Base-by-base conservation (phyloP, 2,113 vertebrate species). In the Pithys albifrons region DNA sequence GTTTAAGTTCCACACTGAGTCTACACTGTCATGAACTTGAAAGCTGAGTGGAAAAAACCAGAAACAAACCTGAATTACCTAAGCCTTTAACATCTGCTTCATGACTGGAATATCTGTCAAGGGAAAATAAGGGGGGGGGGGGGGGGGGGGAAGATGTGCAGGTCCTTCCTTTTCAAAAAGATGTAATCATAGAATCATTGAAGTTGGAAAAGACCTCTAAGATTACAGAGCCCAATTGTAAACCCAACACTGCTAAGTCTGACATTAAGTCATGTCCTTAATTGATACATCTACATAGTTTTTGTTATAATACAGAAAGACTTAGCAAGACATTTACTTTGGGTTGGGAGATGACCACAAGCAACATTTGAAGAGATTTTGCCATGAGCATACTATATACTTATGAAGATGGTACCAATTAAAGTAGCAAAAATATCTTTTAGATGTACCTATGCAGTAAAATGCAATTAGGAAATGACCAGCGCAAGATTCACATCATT, bases 41-140 rank as follows among this genome's bases (percentile, higher is more conserved):
- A 83, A 91, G 45, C 57, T 66, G 69, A 97, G 82, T 91, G 73
- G 78, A 55, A 84, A 73, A 39, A 29, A 61, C 14, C 66, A 45
- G 28, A 54, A 77, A 39, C 6, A 80, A 79, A 82, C 41, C 10
- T 37, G 52, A 52, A 15, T 54, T 96, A 81, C 9, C 76, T 96
- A 96, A n/a, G 94, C 91, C 85, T 91, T 89, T 94, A 69, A 85
- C 67, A 88, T 95, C 92, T 85, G 78, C 79, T 95, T 96, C 89
- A 70, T 67, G 65, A 41, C 14, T 93, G 84, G 62, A 85, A 61
- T 90, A 96, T 92, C 94, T 96, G 66, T 91, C 89, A 96, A 92
- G 66, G 73, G 73, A 96, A 97, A 96, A 94, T 80, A 92, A 88
- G 91, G 3, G 5, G 3, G 10, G 4, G 2, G 27, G 4, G 3